Evolutionary conservation across 2,888 invertebrate species (phyloP), one percentile per base, ranked within the genome.

Genomic region (Epirrhoe tristata): DNA sequence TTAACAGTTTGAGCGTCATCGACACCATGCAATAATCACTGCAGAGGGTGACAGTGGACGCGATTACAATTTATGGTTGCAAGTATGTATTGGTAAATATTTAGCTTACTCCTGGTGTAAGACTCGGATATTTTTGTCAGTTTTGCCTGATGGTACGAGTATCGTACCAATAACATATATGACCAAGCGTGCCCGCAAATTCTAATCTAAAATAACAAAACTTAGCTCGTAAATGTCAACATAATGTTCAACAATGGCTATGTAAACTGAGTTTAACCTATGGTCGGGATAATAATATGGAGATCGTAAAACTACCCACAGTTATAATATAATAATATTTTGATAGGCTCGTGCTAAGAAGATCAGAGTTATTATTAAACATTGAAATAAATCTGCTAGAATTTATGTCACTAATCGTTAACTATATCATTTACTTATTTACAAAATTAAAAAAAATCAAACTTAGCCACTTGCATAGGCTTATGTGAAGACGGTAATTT

Each of bases 141-240:
- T 24, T 2, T 24, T 58, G 67, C 63, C 6, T 31, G 52, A 16
- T 51, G 39, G 43, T 53, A 24, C 24, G 24, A 24, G 24, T 2
- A 52, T 39, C 32, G n/a, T 17, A 54, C 50, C 51, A 59, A 51
- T 43, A 57, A 46, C 55, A 55, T 12, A 55, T 12, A 71, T 71
- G 69, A 78, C 72, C 76, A 67, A 69, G 68, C 24, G 1, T 51
- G 12, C 31, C 51, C 53, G 51, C 70, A 74, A 77, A 79, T 75
- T 78, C 60, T 74, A 70, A 73, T 74, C 76, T 72, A 69, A 71
- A 79, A 74, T 71, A 76, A 73, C 58, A 73, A 57, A 82, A 82
- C 78, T 83, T 80, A 43, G 73, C 66, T 75, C 76, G 74, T 81
- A 79, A 81, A 78, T 72, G 76, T 78, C 79, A 77, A 71, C 75